phyloP scores from a whole-genome alignment of 2,888 invertebrate species.

The Uropetala carovei region DNA sequence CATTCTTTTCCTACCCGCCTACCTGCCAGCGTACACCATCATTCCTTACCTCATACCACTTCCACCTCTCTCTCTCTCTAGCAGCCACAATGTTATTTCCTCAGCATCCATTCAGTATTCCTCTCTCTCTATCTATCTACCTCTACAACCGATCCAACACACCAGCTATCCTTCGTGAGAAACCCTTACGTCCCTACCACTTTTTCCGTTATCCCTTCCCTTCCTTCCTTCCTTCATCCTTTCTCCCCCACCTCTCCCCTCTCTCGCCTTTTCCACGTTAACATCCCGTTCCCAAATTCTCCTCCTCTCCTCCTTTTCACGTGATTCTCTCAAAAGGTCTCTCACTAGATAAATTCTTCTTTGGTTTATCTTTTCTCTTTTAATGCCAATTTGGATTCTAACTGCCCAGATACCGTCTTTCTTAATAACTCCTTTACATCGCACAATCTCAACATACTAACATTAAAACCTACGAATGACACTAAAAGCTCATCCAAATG shows the following conservation, averaged over 20 bases:
- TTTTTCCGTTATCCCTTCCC: background rate
- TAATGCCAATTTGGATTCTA: too few relatives aligned
- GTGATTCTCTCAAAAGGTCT: background rate
- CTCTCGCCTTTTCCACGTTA: background rate
- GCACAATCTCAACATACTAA: too few relatives aligned
- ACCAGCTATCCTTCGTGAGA: background rate
- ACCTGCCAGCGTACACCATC: background rate
- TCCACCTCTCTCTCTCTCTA: too few relatives aligned
- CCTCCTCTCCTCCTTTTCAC: background rate
- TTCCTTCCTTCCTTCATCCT: background rate
- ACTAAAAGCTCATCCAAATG: too few relatives aligned
- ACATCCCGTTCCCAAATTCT: background rate
- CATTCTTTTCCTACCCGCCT: background rate
- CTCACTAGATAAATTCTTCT: constrained; percentile 52
- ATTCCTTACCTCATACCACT: too few relatives aligned
- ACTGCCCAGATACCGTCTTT: too few relatives aligned
- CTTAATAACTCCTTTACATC: too few relatives aligned
- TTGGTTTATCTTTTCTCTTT: too few relatives aligned
- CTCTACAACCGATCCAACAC: background rate
- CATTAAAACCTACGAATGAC: too few relatives aligned
- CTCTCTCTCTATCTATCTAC: too few relatives aligned
- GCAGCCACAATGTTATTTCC: too few relatives aligned
- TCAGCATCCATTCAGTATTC: too few relatives aligned
- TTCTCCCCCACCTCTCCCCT: background rate
- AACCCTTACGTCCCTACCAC: background rate